Evolutionary conservation across 2,888 invertebrate genomes (phyloP).

Genomic region (Chrysotoxum bicinctum): DNA sequence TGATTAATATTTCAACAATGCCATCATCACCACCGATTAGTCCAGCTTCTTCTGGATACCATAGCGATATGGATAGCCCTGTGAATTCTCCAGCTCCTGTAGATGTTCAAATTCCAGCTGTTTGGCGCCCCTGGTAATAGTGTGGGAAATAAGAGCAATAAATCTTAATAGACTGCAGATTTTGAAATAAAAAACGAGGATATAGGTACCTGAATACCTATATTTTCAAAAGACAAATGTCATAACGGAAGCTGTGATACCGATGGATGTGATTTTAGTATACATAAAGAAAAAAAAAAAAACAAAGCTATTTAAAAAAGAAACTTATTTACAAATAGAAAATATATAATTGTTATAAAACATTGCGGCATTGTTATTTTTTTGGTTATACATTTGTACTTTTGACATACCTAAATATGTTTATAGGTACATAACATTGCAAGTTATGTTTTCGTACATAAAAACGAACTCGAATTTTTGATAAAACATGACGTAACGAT

Average conservation of each 20-base stretch:
- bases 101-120: slow-evolving; percentile 57
- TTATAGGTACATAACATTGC: too few relatives aligned
- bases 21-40: slow-evolving; percentile 76
- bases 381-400: not conserved
- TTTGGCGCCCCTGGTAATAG: slow-evolving; percentile 79
- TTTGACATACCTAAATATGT: too few relatives aligned
- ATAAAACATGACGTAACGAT: too few relatives aligned
- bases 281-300: not conserved
- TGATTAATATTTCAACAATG: slow-evolving; percentile 74
- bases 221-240: not conserved
- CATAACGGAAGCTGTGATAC: slow-evolving; percentile 39
- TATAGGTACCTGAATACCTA: too few relatives aligned
- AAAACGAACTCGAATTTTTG: too few relatives aligned
- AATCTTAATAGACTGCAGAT: not conserved
- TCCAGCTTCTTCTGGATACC: slow-evolving; percentile 80
- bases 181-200: not conserved
- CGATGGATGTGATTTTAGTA: slow-evolving; percentile 37
- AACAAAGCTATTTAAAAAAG: not conserved
- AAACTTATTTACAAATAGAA: slow-evolving; percentile 36
- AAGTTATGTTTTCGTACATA: too few relatives aligned
- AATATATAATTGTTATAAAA: not conserved
- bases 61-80: slow-evolving; percentile 78
- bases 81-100: slow-evolving; percentile 73
- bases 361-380: not conserved
- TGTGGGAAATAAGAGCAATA: too few relatives aligned